These are phyloP conservation scores for Xenops minutus DNA, from an alignment of 2,797 vertebrate genomes.

Conservation along the genomic window DNA sequence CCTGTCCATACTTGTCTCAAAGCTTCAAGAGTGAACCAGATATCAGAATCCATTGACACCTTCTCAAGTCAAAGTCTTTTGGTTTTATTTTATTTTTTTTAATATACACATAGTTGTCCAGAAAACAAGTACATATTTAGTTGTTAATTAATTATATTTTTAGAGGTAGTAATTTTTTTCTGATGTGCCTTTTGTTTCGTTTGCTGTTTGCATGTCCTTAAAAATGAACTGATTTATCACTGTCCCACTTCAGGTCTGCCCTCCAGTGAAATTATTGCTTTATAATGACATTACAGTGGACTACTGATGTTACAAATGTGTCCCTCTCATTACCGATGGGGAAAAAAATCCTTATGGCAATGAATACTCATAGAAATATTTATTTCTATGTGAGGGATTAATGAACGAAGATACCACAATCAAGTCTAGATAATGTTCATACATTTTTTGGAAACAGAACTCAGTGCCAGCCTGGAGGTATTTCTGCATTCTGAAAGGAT, in stretches of 20 bases:
- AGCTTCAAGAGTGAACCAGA: not conserved
- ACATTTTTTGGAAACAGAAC: not conserved
- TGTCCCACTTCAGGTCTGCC: not conserved
- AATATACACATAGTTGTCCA: not conserved
- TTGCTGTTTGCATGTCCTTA: not conserved
- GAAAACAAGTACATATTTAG: not conserved
- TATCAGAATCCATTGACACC: not conserved
- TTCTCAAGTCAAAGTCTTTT: not conserved
- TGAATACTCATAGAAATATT: not conserved
- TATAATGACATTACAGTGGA: not conserved
- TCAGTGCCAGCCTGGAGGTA: not conserved
- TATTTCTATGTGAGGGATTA: not conserved
- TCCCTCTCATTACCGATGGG: not conserved
- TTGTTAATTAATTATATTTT: not conserved
- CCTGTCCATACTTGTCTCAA: not conserved
- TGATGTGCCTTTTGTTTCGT: not conserved
- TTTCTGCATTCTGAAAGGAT: not conserved
- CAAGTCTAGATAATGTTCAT: accelerated
- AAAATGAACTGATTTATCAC: not conserved
- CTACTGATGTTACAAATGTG: not conserved
- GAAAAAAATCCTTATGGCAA: not conserved
- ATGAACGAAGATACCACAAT: not conserved
- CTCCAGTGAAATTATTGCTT: not conserved
- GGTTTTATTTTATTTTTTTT: not conserved
- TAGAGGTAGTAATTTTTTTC: not conserved